phyloP scores from a whole-genome alignment of 1,140 invertebrate species.

The Aethina tumida region DNA sequence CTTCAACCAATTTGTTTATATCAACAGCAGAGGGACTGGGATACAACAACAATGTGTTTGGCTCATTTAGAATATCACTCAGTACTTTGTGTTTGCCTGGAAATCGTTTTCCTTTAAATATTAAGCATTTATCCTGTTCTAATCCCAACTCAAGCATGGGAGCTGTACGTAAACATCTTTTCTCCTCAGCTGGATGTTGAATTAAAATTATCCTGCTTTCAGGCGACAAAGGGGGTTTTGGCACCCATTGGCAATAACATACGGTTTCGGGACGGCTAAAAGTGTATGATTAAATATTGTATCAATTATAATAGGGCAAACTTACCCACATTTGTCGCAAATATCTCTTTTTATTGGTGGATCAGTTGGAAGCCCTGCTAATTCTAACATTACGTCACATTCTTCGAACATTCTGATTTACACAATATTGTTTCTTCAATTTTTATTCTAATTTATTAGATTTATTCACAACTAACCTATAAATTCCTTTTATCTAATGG shows the following conservation, averaged over 20 bases:
- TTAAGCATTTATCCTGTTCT: conserved; percentile 60
- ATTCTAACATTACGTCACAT: conserved; percentile 51
- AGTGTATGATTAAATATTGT: conserved; percentile 19
- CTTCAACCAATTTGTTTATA: conserved; percentile 37
- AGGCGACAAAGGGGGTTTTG: conserved; percentile 53
- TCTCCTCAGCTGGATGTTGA: conserved; percentile 90
- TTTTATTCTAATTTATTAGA: too few species aligned
- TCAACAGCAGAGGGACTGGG: conserved; percentile 66
- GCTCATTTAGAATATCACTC: conserved; percentile 51
- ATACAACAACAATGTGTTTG: conserved; percentile 72
- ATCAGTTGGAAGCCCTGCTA: conserved; percentile 60
- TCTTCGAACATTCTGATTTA: conserved; percentile 34
- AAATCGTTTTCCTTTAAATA: conserved; percentile 78
- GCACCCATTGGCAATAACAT: conserved; percentile 81
- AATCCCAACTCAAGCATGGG: conserved; percentile 76
- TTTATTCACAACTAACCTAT: too few species aligned
- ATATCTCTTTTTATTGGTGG: conserved; percentile 58
- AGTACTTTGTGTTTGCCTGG: conserved; percentile 59
- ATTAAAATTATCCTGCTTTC: conserved; percentile 67
- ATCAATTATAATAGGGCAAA: conserved; percentile 9
- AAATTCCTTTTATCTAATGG: too few species aligned
- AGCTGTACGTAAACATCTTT: conserved; percentile 76
- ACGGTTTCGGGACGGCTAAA: conserved; percentile 72
- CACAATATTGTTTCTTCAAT: too few species aligned
- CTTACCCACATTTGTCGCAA: conserved; percentile 62